These are phyloP conservation scores for Cotesia chilonis DNA, from an alignment of 1,140 invertebrate genomes.

Conservation along the genomic window DNA sequence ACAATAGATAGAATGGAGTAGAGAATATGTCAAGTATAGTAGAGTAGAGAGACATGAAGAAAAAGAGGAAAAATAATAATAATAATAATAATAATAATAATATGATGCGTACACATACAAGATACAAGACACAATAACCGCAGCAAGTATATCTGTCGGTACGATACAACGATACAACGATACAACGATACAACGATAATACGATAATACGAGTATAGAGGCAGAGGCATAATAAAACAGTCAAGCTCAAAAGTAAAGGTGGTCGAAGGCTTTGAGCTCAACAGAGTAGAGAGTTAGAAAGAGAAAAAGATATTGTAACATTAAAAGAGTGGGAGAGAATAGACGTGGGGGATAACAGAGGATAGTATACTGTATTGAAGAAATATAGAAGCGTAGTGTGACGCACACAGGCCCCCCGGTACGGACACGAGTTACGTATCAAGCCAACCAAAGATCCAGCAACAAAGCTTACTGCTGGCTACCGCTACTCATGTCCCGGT, in stretches of 20 bases:
- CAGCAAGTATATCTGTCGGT: background rate
- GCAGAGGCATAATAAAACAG: too few relatives aligned
- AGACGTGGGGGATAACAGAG: background rate
- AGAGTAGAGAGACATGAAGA: too few relatives aligned
- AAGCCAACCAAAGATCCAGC: conserved; percentile 32
- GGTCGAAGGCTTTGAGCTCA: background rate
- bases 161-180: too few relatives aligned
- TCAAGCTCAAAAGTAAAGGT: too few relatives aligned
- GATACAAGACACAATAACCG: background rate
- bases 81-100: too few relatives aligned
- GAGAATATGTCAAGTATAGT: too few relatives aligned
- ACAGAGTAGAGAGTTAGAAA: conserved; percentile 30
- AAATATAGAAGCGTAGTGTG: conserved; percentile 9
- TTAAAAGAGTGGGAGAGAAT: background rate
- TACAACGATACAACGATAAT: too few relatives aligned
- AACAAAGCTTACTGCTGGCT: conserved; percentile 30
- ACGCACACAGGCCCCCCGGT: conserved; percentile 18
- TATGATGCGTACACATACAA: background rate
- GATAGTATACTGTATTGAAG: background rate
- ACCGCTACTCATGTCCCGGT: conserved; percentile 17
- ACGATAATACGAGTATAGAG: too few relatives aligned
- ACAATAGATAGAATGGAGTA: too few relatives aligned
- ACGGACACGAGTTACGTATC: conserved; percentile 1
- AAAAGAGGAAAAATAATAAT: too few relatives aligned
- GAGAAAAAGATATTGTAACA: conserved; percentile 1